Evolutionary conservation across 2,113 vertebrate genomes (phyloP), one percentile per base, ranked within the genome.

Genomic region (Mastomys coucha): DNA sequence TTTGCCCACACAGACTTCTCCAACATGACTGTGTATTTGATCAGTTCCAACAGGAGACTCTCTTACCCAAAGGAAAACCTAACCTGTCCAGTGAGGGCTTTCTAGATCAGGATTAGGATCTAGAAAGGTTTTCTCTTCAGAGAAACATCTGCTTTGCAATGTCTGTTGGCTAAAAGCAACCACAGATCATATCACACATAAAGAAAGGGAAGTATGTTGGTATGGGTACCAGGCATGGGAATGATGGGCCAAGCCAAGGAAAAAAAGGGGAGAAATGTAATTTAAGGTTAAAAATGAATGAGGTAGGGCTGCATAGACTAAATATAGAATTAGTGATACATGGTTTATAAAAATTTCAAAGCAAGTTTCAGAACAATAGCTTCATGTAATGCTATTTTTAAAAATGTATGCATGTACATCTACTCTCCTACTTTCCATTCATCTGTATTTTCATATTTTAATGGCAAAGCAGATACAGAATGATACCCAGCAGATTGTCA

Each of bases 231-330:
- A 81, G 19, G 0, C 13, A 7, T 72, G 3, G 6, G 4, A 86
- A 26, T 22, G 2, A 49, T 28, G 2, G n/a, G 65, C 20, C 16
- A 28, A 24, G 24, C 6, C 9, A 20, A 70, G 39, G 26, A 98
- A 96, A 95, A 95, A 97, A 17, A 28, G 51, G 92, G 76, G 94
- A 94, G 94, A 97, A 98, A 69, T 36, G 67, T 69, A 36, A 69
- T 69, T 69, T 69, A 69, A 26, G 76, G 86, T 93, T 94, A 92
- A 97, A 95, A 94, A 84, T 91, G 73, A 89, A 89, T 91, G 36
- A 60, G 28, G 6, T 60, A 77, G 24, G 95, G 22, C 31, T 82
- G 2, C 49, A 60, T 45, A 7, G 76, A 65, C 33, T 72, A 87
- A 91, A 91, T 53, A 89, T 14, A 77, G 33, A 82, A 4, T 95